Evolutionary conservation across 2,888 invertebrate species (phyloP).

Genomic region (Neocrepidodera transversa): DNA sequence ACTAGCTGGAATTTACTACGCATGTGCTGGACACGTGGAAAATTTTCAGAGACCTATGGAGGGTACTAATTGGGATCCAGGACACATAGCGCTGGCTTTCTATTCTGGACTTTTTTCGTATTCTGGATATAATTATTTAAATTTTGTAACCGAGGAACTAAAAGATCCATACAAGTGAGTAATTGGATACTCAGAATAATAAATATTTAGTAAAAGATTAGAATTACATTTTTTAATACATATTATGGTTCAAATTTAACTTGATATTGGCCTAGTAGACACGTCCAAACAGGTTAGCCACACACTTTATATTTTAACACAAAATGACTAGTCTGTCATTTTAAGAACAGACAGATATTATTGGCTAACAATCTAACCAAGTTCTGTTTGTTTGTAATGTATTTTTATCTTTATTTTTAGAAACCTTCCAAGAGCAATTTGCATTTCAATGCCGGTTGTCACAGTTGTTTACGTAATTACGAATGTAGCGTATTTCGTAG

Average conservation of each 20-base stretch:
- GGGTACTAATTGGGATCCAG: slow-evolving; percentile 77
- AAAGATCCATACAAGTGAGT: slow-evolving; percentile 79
- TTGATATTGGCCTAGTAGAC: too few relatives aligned
- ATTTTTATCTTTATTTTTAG: slow-evolving; percentile 73
- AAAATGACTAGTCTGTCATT: too few relatives aligned
- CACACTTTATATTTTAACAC: too few relatives aligned
- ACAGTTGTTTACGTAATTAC: slow-evolving; percentile 88
- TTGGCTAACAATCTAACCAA: too few relatives aligned
- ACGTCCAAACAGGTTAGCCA: too few relatives aligned
- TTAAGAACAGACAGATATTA: too few relatives aligned
- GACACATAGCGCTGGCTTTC: slow-evolving; percentile 86
- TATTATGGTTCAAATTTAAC: too few relatives aligned
- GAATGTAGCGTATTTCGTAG: slow-evolving; percentile 88
- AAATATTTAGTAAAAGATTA: too few relatives aligned
- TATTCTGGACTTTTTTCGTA: slow-evolving; percentile 93
- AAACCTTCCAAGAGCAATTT: slow-evolving; percentile 92
- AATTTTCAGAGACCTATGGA: slow-evolving; percentile 81
- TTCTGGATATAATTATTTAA: slow-evolving; percentile 92
- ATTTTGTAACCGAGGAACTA: slow-evolving; percentile 93
- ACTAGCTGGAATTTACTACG: slow-evolving; percentile 78
- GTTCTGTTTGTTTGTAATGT: too few relatives aligned
- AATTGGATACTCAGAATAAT: too few relatives aligned
- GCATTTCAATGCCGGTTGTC: slow-evolving; percentile 87
- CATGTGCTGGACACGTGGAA: slow-evolving; percentile 74
- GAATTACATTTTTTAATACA: too few relatives aligned